These are phyloP conservation scores for Marasmarcha lunaedactyla DNA, from an alignment of 2,888 invertebrate species.

Conservation along the genomic window DNA sequence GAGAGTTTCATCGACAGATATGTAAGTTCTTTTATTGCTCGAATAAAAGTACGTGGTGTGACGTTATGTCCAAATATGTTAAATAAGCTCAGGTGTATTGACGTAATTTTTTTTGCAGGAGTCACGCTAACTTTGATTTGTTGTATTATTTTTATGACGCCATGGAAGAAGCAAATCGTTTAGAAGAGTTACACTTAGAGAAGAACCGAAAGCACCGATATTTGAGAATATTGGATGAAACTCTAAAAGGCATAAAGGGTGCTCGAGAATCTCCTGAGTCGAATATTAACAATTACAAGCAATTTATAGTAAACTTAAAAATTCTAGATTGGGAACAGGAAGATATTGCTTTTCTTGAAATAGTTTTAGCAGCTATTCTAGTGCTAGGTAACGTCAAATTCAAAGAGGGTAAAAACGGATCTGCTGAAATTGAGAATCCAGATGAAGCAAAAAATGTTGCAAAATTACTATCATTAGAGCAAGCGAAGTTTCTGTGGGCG, in stretches of 20 bases:
- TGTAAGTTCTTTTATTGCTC: conserved; percentile 71
- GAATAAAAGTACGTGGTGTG: too few species aligned
- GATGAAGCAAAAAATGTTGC: conserved; percentile 80
- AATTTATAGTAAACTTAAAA: conserved; percentile 73
- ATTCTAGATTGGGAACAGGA: conserved; percentile 79
- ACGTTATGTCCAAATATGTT: too few species aligned
- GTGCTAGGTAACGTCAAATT: conserved; percentile 85
- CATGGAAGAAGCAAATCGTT: conserved; percentile 75
- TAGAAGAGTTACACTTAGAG: conserved; percentile 77
- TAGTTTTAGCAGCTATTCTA: conserved; percentile 79
- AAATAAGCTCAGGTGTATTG: too few species aligned
- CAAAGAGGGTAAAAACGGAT: conserved; percentile 72
- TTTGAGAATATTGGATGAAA: conserved; percentile 73
- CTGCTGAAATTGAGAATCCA: conserved; percentile 79
- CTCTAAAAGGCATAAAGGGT: conserved; percentile 67
- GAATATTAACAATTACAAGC: conserved; percentile 74
- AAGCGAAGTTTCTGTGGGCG: conserved; percentile 87
- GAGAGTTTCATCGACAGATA: conserved; percentile 83
- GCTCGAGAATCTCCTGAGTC: conserved; percentile 74
- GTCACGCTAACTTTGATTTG: conserved; percentile 89
- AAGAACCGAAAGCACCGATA: conserved; percentile 80
- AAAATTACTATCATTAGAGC: conserved; percentile 80
- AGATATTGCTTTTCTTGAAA: conserved; percentile 78
- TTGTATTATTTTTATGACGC: conserved; percentile 93
- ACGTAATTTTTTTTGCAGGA: conserved; percentile 71